phyloP scores from a whole-genome alignment of 2,797 vertebrate species.

The Buphagus erythrorhynchus region DNA sequence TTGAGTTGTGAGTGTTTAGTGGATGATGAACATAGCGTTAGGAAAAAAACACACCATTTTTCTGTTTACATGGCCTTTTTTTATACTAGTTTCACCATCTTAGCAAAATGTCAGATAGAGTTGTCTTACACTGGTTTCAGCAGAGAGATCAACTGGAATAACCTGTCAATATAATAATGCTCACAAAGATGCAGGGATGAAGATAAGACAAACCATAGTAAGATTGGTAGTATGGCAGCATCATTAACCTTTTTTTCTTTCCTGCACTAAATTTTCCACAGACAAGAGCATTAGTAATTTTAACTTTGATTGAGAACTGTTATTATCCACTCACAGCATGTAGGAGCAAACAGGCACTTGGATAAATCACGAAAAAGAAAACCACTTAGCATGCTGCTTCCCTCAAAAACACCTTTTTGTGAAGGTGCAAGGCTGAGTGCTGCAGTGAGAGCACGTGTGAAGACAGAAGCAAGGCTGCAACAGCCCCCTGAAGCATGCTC shows the following conservation, averaged over 20 bases:
- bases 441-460: background rate
- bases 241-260: background rate
- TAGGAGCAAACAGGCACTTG: slow-evolving; percentile 54
- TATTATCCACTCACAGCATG: slow-evolving; percentile 60
- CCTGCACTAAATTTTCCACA: slow-evolving; percentile 25
- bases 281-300: slow-evolving; percentile 47
- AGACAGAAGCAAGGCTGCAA: background rate
- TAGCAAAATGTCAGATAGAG: background rate
- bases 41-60: background rate
- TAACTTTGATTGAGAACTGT: slow-evolving; percentile 61
- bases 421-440: slow-evolving; percentile 28
- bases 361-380: slow-evolving; percentile 43
- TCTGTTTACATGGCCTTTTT: background rate
- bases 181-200: background rate
- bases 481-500: background rate
- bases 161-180: background rate
- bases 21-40: background rate
- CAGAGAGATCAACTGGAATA: background rate
- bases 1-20: background rate
- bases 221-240: background rate
- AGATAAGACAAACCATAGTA: background rate
- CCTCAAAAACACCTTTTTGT: slow-evolving; percentile 29
- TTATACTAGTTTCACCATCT: background rate
- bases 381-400: slow-evolving; percentile 30
- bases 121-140: background rate